Base-by-base conservation (phyloP, 2,888 invertebrate species). In the Acutogordius australiensis region DNA sequence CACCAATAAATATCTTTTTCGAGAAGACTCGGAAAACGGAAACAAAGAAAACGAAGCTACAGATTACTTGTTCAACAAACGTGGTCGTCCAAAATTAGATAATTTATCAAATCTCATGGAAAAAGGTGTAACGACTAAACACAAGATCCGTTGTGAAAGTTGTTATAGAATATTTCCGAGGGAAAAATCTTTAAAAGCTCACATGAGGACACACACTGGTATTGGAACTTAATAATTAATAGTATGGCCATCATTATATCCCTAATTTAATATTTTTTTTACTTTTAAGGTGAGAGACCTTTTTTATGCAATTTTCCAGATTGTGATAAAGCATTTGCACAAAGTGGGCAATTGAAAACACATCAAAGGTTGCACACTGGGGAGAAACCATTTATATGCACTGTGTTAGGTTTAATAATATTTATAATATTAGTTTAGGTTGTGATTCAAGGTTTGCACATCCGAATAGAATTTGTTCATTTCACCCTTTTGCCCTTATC, bases 311-410 rank as follows among this genome's bases (percentile, higher is more conserved):
- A 81, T 68, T 81, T 77, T 68, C 80, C 80, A 2, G 77, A 78
- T 27, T 81, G 81, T 66, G 75, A 76, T 1, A 76, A 79, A 66
- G 78, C 79, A 28, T 81, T 81, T 67, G 80, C 80, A 13, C 81
- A 81, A 68, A 81, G 81, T 62, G 81, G 81, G 0, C 81, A 81
- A 66, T 68, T 81, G 44, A 80, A 81, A 68, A 81, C 81, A 1
- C 81, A 81, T 68, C 81, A 81, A 66, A 72, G 81, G 63, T 71
- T 81, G 1, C 81, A 81, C 66, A 81, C 81, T 0, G 81, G 81
- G 28, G 81, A 81, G 66, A 80, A 80, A 66, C 81, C 81, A 1
- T 81, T 81, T 68, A 70, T 78, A 28, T 81, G 81, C 69, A 66
- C 58, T 28, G 4, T 8, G 4, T 18, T 18, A 29, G 58, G 58